phyloP scores from a whole-genome alignment of 2,113 vertebrate species.

The Petrocephalus zakoni region DNA sequence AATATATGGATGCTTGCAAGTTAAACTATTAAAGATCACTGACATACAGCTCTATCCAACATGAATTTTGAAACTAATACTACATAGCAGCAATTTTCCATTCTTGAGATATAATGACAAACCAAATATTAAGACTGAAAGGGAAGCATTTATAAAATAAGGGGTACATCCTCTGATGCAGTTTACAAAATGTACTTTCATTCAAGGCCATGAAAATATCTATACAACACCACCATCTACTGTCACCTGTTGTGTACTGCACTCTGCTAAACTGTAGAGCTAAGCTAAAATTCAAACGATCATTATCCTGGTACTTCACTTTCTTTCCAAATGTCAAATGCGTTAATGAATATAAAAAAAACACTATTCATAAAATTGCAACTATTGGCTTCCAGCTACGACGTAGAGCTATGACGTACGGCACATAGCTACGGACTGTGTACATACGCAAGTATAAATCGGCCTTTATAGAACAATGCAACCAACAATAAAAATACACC shows the following conservation, averaged over 20 bases:
- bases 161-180: constrained; percentile 57
- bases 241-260: constrained; percentile 19
- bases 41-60: background rate
- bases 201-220: background rate
- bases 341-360: background rate
- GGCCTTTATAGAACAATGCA: background rate
- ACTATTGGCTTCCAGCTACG: background rate
- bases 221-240: constrained; percentile 28
- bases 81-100: background rate
- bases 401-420: background rate
- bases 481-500: background rate
- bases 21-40: background rate
- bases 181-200: constrained; percentile 26
- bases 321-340: background rate
- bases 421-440: background rate
- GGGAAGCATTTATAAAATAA: background rate
- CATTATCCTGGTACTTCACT: background rate
- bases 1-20: background rate
- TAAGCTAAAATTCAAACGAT: background rate
- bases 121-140: too few relatives aligned
- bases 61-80: background rate
- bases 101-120: background rate
- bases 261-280: background rate
- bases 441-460: background rate
- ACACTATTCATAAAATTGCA: background rate